Conservation (phyloP, 92 coral and sea anemone genomes). For the Scolanthus callimorphus region DNA sequence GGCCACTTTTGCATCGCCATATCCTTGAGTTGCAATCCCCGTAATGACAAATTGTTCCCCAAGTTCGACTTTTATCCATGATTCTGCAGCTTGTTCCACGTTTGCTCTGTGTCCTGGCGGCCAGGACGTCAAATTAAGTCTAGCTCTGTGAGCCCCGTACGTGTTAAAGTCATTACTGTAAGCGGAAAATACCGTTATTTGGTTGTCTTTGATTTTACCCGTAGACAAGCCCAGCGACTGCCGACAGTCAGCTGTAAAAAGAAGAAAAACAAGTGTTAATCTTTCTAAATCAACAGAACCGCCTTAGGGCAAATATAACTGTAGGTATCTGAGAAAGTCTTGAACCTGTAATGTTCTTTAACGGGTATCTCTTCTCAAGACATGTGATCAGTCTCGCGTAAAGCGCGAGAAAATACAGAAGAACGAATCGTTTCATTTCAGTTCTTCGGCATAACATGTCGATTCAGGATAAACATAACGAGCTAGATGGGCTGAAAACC, state of each 20-base stretch:
- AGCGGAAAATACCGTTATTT: constrained; percentile 65
- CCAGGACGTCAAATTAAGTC: constrained; percentile 63
- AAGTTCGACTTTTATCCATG: constrained; percentile 71
- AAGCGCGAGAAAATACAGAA: too few species aligned
- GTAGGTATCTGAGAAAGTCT: too few species aligned
- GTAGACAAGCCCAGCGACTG: constrained; percentile 59
- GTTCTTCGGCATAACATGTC: too few species aligned
- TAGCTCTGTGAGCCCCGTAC: constrained; percentile 78
- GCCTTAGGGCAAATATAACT: too few species aligned
- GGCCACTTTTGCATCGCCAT: constrained; percentile 52
- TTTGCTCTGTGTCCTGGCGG: constrained; percentile 79
- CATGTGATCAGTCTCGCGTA: constrained; percentile 1
- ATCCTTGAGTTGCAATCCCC: constrained; percentile 75
- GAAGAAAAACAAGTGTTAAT: not conserved
- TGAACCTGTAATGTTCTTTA: constrained; percentile 33
- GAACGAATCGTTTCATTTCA: too few species aligned
- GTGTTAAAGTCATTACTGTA: constrained; percentile 56
- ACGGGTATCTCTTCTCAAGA: constrained; percentile 1
- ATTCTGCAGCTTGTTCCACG: constrained; percentile 13
- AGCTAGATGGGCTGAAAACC: too few species aligned
- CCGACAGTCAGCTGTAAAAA: constrained; percentile 64
- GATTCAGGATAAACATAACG: too few species aligned
- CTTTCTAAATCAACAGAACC: not conserved
- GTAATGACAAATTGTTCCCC: constrained; percentile 65
- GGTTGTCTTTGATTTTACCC: constrained; percentile 53